Evolutionary conservation across 2,797 vertebrate species (phyloP), one percentile per base, ranked within the genome.

Genomic region (Dryobates pubescens): DNA sequence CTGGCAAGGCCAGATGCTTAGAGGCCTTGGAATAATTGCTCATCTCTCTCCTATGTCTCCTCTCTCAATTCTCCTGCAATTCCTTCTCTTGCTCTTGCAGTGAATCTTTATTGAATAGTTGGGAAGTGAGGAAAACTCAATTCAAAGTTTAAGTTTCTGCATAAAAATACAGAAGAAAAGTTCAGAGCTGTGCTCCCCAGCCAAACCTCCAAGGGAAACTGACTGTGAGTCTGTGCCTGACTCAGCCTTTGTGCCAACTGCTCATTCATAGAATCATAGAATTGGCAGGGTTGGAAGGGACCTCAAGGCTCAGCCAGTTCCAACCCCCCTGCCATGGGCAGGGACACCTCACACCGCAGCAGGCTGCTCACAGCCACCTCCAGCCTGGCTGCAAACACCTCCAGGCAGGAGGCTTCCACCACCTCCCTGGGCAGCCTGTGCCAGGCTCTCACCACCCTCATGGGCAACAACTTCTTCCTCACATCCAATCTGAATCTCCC

Each of bases 71-170:
- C 54, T 62, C 14, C 20, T 79, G 17, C 10, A 32, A 32, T 74
- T 82, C 67, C 2, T 59, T 2, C 11, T 38, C 20, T 59, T 82
- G 6, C 6, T 65, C 1, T n/a, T 72, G 43, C 57, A 82, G 56
- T 17, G 2, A 30, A 38, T 12, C 8, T 83, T 71, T 30, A 59
- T 29, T 58, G 59, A 54, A 30, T 9, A 76, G 14, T 7, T 41
- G 4, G 19, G 8, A 13, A 67, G 1, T 8, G 4, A 90, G 10
- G 16, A 64, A 1, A 71, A 1, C 9, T 3, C 2, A 17, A 32
- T n/a, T 59, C 17, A 64, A 59, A 49, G 12, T 43, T 47, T 20
- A 69, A 27, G 8, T 45, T 83, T 10, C 7, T 43, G 7, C 5
- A 63, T 23, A 34, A 70, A 49, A 78, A 54, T 12, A 8, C 1